phyloP scores from a whole-genome alignment of 2,888 invertebrate genomes.

The Zygaena filipendulae region DNA sequence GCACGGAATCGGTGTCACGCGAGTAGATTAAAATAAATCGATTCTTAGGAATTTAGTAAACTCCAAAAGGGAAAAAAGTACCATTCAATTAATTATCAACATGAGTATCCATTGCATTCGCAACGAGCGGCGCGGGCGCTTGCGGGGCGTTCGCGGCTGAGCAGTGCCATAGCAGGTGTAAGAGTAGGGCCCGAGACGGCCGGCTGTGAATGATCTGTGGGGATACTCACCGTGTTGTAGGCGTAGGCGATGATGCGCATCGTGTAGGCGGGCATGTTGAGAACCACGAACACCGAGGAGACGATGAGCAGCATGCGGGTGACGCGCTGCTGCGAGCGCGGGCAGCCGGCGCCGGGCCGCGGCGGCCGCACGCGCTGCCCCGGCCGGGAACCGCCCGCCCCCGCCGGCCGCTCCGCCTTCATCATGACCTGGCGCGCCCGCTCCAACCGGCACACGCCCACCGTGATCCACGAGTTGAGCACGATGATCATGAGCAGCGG shows the following conservation, averaged over 20 bases:
- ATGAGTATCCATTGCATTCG: too few relatives aligned
- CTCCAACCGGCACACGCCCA: constrained; percentile 73
- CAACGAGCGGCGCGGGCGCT: too few relatives aligned
- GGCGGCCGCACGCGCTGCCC: constrained; percentile 11
- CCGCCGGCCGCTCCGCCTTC: constrained; percentile 18
- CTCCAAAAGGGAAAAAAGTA: too few relatives aligned
- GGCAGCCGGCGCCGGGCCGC: constrained; percentile 28
- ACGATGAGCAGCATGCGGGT: constrained; percentile 87
- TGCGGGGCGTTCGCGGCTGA: too few relatives aligned
- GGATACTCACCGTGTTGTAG: constrained; percentile 61
- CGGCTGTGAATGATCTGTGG: too few relatives aligned
- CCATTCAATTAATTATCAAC: too few relatives aligned
- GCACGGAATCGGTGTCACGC: too few relatives aligned
- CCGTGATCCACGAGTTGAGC: constrained; percentile 77
- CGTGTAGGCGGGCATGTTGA: constrained; percentile 82
- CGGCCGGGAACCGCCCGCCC: constrained; percentile 6
- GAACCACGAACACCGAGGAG: constrained; percentile 79
- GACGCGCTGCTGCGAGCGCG: constrained; percentile 73
- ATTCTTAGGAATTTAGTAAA: too few relatives aligned
- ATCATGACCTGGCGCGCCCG: constrained; percentile 44
- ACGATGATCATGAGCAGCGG: constrained; percentile 78
- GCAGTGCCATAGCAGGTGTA: too few relatives aligned
- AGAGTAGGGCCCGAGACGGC: too few relatives aligned
- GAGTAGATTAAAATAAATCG: too few relatives aligned
- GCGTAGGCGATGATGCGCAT: constrained; percentile 73